These are phyloP conservation scores for Ladona fulva DNA, from an alignment of 1,140 invertebrate genomes.

Conservation along the genomic window DNA sequence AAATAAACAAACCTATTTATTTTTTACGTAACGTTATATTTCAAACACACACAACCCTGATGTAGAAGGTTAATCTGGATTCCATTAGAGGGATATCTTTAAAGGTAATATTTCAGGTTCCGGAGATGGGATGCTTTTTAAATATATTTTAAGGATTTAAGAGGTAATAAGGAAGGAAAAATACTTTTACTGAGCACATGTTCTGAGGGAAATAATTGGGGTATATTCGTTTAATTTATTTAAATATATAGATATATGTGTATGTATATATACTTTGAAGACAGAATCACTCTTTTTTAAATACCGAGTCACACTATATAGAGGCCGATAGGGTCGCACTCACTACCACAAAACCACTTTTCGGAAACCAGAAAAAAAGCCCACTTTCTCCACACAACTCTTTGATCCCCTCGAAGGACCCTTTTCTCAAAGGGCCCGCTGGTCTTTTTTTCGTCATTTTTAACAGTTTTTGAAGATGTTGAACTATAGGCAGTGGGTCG, in stretches of 20 bases:
- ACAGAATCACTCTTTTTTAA: background rate
- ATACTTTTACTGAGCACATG: constrained; percentile 23
- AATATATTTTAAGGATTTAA: constrained; percentile 15
- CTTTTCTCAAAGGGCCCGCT: no score
- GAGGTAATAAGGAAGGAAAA: constrained; percentile 3
- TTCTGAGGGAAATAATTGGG: constrained; percentile 18
- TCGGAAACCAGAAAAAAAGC: background rate
- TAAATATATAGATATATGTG: constrained; percentile 21
- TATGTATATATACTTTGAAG: constrained; percentile 20
- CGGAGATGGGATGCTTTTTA: background rate
- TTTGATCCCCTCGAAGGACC: no score
- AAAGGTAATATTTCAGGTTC: background rate
- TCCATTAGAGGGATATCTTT: constrained; percentile 15
- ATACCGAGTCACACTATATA: background rate
- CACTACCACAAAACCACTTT: background rate
- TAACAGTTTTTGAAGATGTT: background rate
- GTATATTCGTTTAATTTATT: constrained; percentile 22
- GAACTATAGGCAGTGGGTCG: no score
- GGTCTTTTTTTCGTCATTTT: background rate
- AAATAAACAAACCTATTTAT: constrained; percentile 26
- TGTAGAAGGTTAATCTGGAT: constrained; percentile 22
- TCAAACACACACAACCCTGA: constrained; percentile 25
- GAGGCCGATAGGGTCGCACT: background rate
- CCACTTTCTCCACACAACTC: no score
- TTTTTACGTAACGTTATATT: constrained; percentile 22